Percentiles rank a stretch among this genome's conserved stretches.
phyloP scores from a whole-genome alignment of 2,888 invertebrate genomes.

The Eledone cirrhosa region DNA sequence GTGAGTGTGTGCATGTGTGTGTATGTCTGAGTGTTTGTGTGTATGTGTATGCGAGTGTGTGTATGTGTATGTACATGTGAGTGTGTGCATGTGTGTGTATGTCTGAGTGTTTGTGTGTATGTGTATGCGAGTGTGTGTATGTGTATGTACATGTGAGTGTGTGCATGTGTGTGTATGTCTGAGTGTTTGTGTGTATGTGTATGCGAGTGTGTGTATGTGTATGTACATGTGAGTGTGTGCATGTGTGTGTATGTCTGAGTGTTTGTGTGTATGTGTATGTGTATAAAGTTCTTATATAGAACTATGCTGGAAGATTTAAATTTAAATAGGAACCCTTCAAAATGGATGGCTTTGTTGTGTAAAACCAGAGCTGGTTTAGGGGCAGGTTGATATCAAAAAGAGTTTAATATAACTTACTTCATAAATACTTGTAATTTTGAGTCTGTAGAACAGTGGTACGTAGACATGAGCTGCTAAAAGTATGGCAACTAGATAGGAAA shows the following conservation, averaged over 20 bases:
- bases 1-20: background rate
- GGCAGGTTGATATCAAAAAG: too few species aligned
- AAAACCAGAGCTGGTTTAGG: background rate
- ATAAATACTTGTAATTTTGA: slow-evolving; percentile 57
- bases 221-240: background rate
- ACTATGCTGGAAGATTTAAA: too few species aligned
- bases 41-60: background rate
- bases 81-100: background rate
- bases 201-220: background rate
- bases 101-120: background rate
- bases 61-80: background rate
- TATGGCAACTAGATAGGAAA: slow-evolving; percentile 61
- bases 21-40: background rate
- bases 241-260: background rate
- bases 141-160: background rate
- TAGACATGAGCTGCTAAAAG: slow-evolving; percentile 57
- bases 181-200: background rate
- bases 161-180: background rate
- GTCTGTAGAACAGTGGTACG: slow-evolving; percentile 55
- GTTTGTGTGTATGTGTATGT: background rate
- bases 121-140: background rate
- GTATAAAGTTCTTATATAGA: background rate
- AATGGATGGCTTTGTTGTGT: background rate
- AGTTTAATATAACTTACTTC: slow-evolving; percentile 58
- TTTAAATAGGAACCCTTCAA: background rate